Conservation (phyloP, 2,888 invertebrate species). For the Machimus rusticus region DNA sequence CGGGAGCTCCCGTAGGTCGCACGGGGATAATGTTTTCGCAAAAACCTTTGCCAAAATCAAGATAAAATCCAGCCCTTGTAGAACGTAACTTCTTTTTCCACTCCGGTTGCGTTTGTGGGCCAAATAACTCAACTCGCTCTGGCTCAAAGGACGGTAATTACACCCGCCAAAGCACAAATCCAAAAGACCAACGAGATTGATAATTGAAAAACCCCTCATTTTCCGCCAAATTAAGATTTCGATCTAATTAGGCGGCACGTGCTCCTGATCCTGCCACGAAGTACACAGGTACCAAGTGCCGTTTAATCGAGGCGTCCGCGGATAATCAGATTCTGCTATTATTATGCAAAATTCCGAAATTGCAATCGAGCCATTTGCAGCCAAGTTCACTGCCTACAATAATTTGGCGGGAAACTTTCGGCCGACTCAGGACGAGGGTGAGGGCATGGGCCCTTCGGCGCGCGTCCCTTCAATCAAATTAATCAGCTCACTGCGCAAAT, state of each 20-base stretch:
- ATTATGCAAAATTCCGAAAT: neutral
- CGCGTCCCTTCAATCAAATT: neutral
- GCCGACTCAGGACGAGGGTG: neutral
- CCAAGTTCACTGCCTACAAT: neutral
- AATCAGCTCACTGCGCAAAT: neutral
- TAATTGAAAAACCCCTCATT: conserved; percentile 14
- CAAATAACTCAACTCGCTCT: neutral
- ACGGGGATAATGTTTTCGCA: neutral
- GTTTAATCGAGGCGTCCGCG: neutral
- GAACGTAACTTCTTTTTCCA: neutral
- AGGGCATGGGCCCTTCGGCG: neutral
- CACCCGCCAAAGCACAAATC: neutral
- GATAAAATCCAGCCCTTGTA: neutral
- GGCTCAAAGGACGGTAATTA: conserved; percentile 19
- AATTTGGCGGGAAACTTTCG: no score
- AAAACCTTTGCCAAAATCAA: neutral
- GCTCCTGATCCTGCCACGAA: neutral
- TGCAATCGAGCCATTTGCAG: neutral
- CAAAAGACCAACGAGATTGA: conserved; percentile 6
- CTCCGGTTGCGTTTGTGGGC: neutral
- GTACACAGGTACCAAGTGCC: neutral
- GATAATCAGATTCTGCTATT: neutral
- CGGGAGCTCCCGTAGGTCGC: neutral
- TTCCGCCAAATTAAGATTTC: conserved; percentile 30
- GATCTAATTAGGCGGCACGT: conserved; percentile 4